A percentile compares a stretch with the other conserved stretches of the same genome.
These are phyloP conservation scores for Heliconius sara DNA, from an alignment of 2,888 invertebrate species.

Conservation along the genomic window DNA sequence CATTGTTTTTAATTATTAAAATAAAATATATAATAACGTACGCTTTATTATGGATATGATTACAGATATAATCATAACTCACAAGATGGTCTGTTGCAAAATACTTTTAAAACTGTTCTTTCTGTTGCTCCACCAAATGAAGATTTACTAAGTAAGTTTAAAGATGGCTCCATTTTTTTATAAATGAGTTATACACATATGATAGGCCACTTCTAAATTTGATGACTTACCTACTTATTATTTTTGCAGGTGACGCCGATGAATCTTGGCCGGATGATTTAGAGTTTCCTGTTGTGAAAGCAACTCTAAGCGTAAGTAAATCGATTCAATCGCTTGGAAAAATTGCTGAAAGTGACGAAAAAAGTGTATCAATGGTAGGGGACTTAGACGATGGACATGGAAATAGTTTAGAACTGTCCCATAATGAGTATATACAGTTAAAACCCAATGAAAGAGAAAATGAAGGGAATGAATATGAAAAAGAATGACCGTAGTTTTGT, in stretches of 20 bases:
- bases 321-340: constrained; percentile 70
- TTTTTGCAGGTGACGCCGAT: constrained; percentile 63
- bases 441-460: neutral
- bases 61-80: neutral
- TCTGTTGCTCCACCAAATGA: constrained; percentile 59
- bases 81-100: constrained; percentile 17
- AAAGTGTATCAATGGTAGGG: constrained; percentile 12
- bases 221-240: neutral
- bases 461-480: neutral
- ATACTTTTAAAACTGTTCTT: constrained; percentile 39
- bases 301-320: constrained; percentile 63
- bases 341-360: constrained; percentile 66
- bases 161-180: neutral
- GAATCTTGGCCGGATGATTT: constrained; percentile 70
- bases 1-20: neutral
- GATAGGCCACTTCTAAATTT: no score
- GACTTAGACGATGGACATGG: neutral
- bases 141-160: constrained; percentile 65
- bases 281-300: constrained; percentile 53
- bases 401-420: constrained; percentile 2
- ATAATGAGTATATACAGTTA: neutral
- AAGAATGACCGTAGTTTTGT: neutral
- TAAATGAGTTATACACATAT: neutral
- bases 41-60: neutral
- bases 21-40: neutral